These are phyloP conservation scores for Trachymyrmex septentrionalis DNA, from an alignment of 1,140 invertebrate genomes.

Conservation along the genomic window DNA sequence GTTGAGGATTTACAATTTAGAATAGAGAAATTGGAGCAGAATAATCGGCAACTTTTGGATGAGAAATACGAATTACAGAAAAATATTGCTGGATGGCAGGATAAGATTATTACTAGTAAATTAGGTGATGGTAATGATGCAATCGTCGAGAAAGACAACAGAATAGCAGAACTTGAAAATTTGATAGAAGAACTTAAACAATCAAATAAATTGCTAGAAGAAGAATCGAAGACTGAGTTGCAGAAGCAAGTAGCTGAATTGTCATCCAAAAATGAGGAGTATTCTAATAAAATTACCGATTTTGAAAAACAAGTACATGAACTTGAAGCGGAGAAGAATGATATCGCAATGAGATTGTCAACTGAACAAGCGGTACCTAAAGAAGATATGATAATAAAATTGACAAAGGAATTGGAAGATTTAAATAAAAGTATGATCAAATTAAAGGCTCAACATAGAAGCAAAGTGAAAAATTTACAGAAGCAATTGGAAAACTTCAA, in stretches of 20 bases:
- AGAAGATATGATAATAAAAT: constrained; percentile 86
- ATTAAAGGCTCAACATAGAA: constrained; percentile 92
- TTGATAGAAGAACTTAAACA: constrained; percentile 81
- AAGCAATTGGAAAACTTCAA: constrained; percentile 93
- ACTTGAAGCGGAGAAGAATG: constrained; percentile 79
- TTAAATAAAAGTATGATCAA: constrained; percentile 94
- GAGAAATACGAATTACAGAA: constrained; percentile 84
- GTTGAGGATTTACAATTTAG: constrained; percentile 78
- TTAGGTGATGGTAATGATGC: constrained; percentile 69
- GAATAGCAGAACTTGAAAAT: constrained; percentile 83
- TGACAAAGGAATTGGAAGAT: constrained; percentile 91
- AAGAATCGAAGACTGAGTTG: constrained; percentile 79
- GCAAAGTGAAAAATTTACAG: constrained; percentile 93
- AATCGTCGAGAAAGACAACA: constrained; percentile 81
- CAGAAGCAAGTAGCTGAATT: constrained; percentile 78
- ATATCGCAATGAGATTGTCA: constrained; percentile 71
- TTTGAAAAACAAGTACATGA: constrained; percentile 78
- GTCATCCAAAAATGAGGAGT: constrained; percentile 78
- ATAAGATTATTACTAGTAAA: constrained; percentile 74
- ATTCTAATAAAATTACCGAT: constrained; percentile 77
- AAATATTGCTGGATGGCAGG: constrained; percentile 80
- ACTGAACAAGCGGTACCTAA: constrained; percentile 75
- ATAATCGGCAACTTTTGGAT: constrained; percentile 79
- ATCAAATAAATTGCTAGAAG: constrained; percentile 78
- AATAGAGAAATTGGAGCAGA: constrained; percentile 78